A percentile compares a stretch with the other conserved stretches of the same genome.
Conservation (phyloP, 2,797 vertebrate species). For the Anabacerthia variegaticeps region DNA sequence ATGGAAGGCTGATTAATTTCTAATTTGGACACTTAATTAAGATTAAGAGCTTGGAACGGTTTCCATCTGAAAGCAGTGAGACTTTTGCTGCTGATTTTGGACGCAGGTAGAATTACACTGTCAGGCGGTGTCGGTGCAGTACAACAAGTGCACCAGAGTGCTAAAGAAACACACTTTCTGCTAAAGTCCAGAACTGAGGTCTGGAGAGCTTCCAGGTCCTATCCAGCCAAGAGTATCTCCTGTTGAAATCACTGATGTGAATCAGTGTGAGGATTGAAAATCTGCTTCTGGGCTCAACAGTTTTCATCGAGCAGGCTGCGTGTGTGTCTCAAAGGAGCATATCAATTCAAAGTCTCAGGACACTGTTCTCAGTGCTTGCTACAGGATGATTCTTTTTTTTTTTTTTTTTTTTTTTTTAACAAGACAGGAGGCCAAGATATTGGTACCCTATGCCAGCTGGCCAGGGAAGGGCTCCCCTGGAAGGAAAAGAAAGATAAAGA, state of each 20-base stretch:
- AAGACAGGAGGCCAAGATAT: background rate
- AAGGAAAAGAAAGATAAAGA: background rate
- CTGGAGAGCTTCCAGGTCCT: conserved; percentile 36
- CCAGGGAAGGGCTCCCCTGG: background rate
- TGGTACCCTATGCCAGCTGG: background rate
- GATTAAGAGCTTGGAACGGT: background rate
- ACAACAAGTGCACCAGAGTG: background rate
- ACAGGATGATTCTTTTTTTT: background rate
- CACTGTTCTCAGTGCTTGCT: background rate
- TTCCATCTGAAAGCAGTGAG: conserved; percentile 21
- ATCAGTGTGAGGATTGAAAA: background rate
- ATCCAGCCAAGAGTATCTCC: background rate
- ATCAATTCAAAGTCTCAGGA: background rate
- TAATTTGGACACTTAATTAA: conserved; percentile 39
- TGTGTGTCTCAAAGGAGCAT: background rate
- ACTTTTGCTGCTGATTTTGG: background rate
- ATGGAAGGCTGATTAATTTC: background rate
- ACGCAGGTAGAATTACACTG: background rate
- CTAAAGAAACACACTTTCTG: conserved; percentile 12
- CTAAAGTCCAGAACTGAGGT: background rate
- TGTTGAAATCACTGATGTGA: conserved; percentile 12
- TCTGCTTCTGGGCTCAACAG: background rate
- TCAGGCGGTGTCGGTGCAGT: background rate
- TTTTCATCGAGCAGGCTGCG: background rate
- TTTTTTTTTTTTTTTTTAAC: background rate